These are phyloP conservation scores for Eupithecia subumbrata DNA, from an alignment of 2,888 invertebrate genomes.

Conservation along the genomic window DNA sequence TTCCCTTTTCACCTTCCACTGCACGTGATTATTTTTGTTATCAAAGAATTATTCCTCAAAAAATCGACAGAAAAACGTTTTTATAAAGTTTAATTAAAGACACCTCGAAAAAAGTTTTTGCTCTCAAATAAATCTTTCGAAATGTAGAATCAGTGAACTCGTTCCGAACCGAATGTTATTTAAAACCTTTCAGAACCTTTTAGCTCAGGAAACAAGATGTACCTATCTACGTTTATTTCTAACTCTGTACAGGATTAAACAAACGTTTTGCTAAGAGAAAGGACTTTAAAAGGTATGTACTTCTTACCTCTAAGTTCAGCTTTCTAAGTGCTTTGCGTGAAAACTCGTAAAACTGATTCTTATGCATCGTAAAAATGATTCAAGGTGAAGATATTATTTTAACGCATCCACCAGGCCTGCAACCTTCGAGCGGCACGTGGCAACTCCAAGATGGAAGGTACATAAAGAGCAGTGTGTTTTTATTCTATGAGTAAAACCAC, in stretches of 20 bases:
- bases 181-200: slow-evolving; percentile 29
- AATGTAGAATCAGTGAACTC: slow-evolving; percentile 11
- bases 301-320: not conserved
- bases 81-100: not conserved
- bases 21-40: not conserved
- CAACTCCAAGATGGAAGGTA: not conserved
- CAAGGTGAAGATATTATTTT: not conserved
- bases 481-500: no score
- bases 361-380: not conserved
- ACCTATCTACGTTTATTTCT: not conserved
- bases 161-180: slow-evolving; percentile 15
- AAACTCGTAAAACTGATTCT: not conserved
- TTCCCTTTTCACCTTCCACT: not conserved
- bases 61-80: not conserved
- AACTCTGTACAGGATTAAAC: not conserved
- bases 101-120: not conserved
- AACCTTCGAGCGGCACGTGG: not conserved
- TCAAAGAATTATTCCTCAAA: not conserved
- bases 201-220: slow-evolving; percentile 18
- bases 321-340: not conserved
- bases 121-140: not conserved
- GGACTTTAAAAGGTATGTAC: not conserved
- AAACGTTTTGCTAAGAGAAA: not conserved
- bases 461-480: no score
- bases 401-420: not conserved